Percentiles rank a stretch among this genome's conserved stretches.
Evolutionary conservation across 1,140 invertebrate genomes (phyloP).

Genomic region (Rhopalosiphum maidis): DNA sequence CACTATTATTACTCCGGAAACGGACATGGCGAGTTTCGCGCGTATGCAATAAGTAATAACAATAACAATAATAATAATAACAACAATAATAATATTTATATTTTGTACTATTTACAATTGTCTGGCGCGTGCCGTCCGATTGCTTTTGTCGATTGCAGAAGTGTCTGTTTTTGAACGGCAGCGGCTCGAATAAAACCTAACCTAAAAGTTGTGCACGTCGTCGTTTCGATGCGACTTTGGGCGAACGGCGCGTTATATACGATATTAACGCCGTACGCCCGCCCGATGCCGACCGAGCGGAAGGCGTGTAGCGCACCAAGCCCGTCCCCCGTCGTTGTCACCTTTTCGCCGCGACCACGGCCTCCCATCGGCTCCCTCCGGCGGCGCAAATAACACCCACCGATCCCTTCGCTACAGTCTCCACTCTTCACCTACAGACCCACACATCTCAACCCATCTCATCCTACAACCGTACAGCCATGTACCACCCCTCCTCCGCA

Average conservation of each 20-base stretch:
- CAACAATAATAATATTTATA: background rate
- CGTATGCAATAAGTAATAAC: background rate
- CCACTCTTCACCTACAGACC: background rate
- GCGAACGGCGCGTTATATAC: background rate
- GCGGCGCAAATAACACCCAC: conserved; percentile 38
- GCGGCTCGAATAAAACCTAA: background rate
- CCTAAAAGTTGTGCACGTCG: background rate
- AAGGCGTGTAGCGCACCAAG: conserved; percentile 38
- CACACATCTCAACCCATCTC: background rate
- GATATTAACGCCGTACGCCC: background rate
- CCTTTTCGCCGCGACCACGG: background rate
- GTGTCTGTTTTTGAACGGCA: conserved; percentile 56
- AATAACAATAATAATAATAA: background rate
- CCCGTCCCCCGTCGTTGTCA: conserved; percentile 44
- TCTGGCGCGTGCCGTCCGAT: conserved; percentile 14
- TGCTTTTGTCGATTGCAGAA: background rate
- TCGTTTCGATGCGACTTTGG: background rate
- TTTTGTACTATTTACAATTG: conserved; percentile 4
- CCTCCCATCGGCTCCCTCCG: background rate
- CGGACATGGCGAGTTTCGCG: background rate
- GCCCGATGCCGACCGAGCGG: background rate
- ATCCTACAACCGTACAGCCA: background rate
- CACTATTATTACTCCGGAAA: background rate
- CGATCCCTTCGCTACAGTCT: background rate
- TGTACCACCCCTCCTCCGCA: no score